Evolutionary conservation across 1,140 invertebrate species (phyloP).

Genomic region (Oedothorax gibbosus): DNA sequence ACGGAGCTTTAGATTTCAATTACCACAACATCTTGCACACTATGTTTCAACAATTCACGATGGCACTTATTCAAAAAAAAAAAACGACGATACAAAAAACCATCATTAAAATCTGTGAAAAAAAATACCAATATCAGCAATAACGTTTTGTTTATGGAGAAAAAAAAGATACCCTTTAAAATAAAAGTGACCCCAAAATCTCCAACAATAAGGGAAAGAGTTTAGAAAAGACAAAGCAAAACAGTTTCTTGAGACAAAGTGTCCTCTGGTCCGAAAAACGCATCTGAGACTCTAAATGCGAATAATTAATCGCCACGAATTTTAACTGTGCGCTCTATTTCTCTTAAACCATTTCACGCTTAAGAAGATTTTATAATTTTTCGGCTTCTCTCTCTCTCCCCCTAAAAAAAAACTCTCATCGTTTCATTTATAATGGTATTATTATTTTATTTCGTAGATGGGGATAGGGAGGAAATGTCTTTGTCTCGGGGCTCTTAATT

Average conservation of each 20-base stretch:
- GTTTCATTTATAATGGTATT: slow-evolving; percentile 53
- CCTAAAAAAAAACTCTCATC: slow-evolving; percentile 13
- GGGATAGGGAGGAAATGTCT: slow-evolving; percentile 2
- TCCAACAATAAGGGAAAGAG: neutral
- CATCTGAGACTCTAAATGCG: slow-evolving; percentile 10
- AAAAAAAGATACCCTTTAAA: neutral
- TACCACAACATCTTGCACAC: too few species aligned
- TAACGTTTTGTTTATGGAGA: slow-evolving; percentile 6
- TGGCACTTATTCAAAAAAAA: neutral
- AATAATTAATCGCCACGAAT: slow-evolving; percentile 58
- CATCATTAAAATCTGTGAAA: neutral
- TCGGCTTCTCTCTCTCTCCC: slow-evolving; percentile 13
- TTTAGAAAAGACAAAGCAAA: slow-evolving; percentile 46
- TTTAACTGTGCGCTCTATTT: slow-evolving; percentile 57
- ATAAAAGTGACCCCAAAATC: slow-evolving; percentile 15
- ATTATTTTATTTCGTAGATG: slow-evolving; percentile 38
- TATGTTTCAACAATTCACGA: too few species aligned
- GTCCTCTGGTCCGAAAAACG: slow-evolving; percentile 21
- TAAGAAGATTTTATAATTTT: slow-evolving; percentile 55
- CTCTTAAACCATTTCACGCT: slow-evolving; percentile 53
- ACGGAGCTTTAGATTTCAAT: too few species aligned
- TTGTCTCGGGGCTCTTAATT: slow-evolving; percentile 55
- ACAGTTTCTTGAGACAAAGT: slow-evolving; percentile 31
- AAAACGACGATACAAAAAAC: neutral
- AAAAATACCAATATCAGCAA: slow-evolving; percentile 25